Base-by-base conservation (phyloP, 2,888 invertebrate genomes). In the Diploptera punctata region DNA sequence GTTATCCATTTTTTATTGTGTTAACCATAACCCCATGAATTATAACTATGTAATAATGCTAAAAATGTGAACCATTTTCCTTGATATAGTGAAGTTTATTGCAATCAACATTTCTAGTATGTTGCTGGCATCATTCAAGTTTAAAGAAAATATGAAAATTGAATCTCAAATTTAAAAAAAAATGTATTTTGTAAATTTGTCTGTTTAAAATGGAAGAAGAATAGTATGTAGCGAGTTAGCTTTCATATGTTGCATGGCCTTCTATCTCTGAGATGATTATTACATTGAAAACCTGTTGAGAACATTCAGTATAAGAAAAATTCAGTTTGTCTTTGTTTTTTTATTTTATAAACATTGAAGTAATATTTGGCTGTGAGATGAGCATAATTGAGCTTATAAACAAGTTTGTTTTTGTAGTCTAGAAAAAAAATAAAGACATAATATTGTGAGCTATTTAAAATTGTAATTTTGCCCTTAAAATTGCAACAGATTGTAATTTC, bases 151-250 rank as follows among this genome's bases (percentile, higher is more conserved):
- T 44, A 24, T 65, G 43, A 62, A 60, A 33, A 62, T 62, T 26
- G 49, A 70, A 52, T 61, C 62, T 70, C 33, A 61, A 49, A 62
- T 61, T 70, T 70, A 49, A 62, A 70, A 60, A 57, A 52, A 68
- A 52, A 5, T 68, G 24, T 54, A 54, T 68, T 52, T 68, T 68
- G 29, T 62, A 62, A 62, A 62, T 62, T 62, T 62, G 43, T 62
- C 62, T 62, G 43, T 43, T 52, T 62, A 62, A 31, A 61, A n/a
- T n/a, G n/a, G n/a, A n/a, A n/a, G n/a, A n/a, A 43, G 13, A 61
- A 33, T 33, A 18, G 16, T 43, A 43, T 62, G 43, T 65, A 65
- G 26, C 47, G 29, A 26, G 24, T n/a, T 65, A 65, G 65, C 65
- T 65, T 65, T 65, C 26, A 29, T 65, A 65, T 65, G 65, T 65